Evolutionary conservation across 2,888 invertebrate species (phyloP), one percentile per base, ranked within the genome.

Genomic region (Cantharis flavilabris): DNA sequence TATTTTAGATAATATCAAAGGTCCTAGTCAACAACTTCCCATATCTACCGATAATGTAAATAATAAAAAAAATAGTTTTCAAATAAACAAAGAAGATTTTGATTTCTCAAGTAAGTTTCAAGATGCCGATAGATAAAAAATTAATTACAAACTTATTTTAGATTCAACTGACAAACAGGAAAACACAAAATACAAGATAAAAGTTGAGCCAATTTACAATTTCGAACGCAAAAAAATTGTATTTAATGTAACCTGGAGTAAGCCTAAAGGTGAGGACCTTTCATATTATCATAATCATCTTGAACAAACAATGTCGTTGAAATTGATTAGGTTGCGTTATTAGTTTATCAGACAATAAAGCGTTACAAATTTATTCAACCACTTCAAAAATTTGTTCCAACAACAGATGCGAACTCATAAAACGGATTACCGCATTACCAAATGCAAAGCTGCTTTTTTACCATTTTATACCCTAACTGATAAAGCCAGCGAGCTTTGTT

Each of bases 241-340:
- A 5, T 62, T 76, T 9, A 70, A 76, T 30, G 67, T 76, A 5
- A 70, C 76, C 3, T 76, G 76, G 76, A 69, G 62, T 33, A 63
- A 33, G 62, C 73, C 72, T 0, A 30, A 26, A 73, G 70, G 76
- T 76, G 49, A 73, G 63, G 9, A 28, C 11, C 64, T n/a, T 49
- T 65, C 18, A 3, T 3, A 7, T 13, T 18, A n/a, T 7, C 14
- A 63, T 67, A 65, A 72, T 30, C 5, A 14, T 33, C 20, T 33
- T 72, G 7, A 33, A 72, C 65, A 30, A 14, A 10, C 64, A 11
- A 14, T 9, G 3, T 28, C 20, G n/a, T 20, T 67, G n/a, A 18
- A 71, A 30, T 63, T n/a, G 49, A 49, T n/a, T 49, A 49, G n/a
- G n/a, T 49, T 49, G 49, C 49, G 7, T 49, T 49, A 49, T 49